Evolutionary conservation across 2,888 invertebrate genomes (phyloP).

Genomic region (Himalopsyche japonica): DNA sequence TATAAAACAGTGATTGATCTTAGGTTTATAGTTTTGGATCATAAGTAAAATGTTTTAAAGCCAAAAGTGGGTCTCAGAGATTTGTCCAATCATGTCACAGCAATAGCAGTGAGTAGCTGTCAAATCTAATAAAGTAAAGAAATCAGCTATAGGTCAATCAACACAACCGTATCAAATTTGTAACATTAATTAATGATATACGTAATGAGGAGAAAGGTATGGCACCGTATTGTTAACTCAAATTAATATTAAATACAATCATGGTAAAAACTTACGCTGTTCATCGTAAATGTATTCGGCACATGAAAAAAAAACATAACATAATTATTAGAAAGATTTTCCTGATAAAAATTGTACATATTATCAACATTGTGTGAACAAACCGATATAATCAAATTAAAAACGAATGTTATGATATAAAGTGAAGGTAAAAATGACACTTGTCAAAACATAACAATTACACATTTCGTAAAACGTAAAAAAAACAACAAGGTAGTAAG

Average conservation of each 20-base stretch:
- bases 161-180: no score
- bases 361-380: neutral
- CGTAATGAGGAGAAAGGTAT: no score
- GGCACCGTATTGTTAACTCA: neutral
- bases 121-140: no score
- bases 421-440: neutral
- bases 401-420: neutral
- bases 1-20: no score
- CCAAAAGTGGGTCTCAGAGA: no score
- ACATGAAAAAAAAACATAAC: slow-evolving; percentile 44
- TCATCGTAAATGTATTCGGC: slow-evolving; percentile 41
- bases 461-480: neutral
- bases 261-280: slow-evolving; percentile 49
- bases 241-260: neutral
- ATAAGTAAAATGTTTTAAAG: no score
- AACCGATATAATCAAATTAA: slow-evolving; percentile 1
- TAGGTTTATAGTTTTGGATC: no score
- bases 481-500: neutral
- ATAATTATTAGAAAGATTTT: slow-evolving; percentile 1
- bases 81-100: no score
- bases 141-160: no score
- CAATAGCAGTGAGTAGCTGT: no score
- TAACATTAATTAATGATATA: no score
- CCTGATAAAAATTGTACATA: neutral
- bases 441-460: neutral